Conservation (phyloP, 2,797 vertebrate species). For the Apodemus agrarius region DNA sequence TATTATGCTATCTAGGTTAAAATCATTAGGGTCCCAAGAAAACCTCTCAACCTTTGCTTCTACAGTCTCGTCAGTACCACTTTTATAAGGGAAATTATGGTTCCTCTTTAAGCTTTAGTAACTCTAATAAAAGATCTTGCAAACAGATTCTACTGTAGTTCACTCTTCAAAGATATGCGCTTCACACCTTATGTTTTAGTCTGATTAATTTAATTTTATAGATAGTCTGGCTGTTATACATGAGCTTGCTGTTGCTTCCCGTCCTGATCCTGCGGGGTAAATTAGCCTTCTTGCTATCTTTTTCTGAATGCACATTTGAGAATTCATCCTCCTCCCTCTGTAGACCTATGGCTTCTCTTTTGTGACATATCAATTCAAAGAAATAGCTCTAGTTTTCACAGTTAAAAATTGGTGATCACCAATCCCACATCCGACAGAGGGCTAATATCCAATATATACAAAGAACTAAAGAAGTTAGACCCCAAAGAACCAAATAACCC, state of each 20-base stretch:
- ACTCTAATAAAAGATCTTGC: background rate
- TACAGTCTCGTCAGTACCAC: background rate
- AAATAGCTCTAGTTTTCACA: background rate
- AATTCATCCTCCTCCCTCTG: background rate
- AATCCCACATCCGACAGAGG: no score
- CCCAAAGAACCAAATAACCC: no score
- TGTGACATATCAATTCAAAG: background rate
- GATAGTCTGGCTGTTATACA: no score
- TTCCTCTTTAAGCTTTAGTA: background rate
- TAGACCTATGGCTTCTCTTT: background rate
- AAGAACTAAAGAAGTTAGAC: no score
- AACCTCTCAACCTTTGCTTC: background rate
- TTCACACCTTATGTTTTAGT: background rate
- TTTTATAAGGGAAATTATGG: background rate
- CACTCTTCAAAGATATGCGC: background rate
- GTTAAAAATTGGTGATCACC: background rate
- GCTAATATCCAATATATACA: no score
- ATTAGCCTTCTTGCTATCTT: background rate
- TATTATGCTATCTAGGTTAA: background rate
- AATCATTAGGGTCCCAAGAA: background rate
- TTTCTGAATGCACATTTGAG: background rate
- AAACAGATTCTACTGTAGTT: background rate
- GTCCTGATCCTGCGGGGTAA: fast-evolving
- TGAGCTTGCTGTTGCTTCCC: background rate
- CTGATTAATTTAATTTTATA: background rate